Evolutionary conservation across 1,140 invertebrate genomes (phyloP).

Genomic region (Diachasmimorpha longicaudata): DNA sequence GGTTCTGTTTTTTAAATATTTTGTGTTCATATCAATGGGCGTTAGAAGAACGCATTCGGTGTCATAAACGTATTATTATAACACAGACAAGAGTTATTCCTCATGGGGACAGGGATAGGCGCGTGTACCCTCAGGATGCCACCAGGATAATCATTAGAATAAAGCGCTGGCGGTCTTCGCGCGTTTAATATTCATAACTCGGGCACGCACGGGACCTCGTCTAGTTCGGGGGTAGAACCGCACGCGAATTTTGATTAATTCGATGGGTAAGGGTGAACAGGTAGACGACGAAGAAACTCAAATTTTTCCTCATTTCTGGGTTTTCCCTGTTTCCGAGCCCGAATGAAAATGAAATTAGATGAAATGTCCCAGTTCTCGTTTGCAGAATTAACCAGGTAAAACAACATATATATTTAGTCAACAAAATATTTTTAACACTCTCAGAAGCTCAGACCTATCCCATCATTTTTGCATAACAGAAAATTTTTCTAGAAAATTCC

Average conservation of each 20-base stretch:
- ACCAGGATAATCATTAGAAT: conserved; percentile 36
- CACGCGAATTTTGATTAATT: conserved; percentile 27
- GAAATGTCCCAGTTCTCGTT: neutral
- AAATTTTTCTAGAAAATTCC: no score
- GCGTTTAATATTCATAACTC: conserved; percentile 45
- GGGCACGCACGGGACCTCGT: conserved; percentile 16
- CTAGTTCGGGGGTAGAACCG: neutral
- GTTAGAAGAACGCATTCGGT: neutral
- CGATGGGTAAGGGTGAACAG: neutral
- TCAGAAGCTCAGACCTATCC: no score
- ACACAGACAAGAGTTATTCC: neutral
- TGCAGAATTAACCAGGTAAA: no score
- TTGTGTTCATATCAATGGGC: neutral
- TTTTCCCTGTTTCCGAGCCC: neutral
- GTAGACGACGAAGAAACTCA: neutral
- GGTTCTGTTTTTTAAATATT: neutral
- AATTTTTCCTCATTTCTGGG: neutral
- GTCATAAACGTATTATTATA: neutral
- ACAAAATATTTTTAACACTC: no score
- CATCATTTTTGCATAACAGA: no score
- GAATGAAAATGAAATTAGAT: neutral
- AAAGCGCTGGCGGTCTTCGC: conserved; percentile 34
- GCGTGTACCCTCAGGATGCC: neutral
- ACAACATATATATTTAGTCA: no score
- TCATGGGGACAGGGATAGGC: conserved; percentile 1